Evolutionary conservation across 2,797 vertebrate genomes (phyloP), one percentile per base, ranked within the genome.

Genomic region (Enteromius unitaeniatus): DNA sequence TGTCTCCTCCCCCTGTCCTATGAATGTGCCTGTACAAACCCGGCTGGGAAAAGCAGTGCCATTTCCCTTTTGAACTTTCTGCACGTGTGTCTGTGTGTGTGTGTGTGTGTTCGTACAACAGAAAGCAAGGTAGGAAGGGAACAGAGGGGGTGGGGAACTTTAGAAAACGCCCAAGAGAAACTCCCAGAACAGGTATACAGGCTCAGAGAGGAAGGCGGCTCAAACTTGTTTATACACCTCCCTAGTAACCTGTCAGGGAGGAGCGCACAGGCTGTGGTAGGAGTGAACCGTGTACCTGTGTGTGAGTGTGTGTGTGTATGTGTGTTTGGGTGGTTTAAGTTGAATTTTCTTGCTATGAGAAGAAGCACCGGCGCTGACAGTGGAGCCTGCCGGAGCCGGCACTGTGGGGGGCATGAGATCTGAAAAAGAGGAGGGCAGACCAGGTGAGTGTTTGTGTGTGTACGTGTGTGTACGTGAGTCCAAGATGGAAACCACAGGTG

Each of bases 181-280:
- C 89, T 92, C 89, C 40, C 89, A 85, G 49, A 92, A 87, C 89
- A 91, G 91, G 89, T 92, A 88, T 34, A 87, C 3, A 42, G n/a
- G 65, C 37, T 76, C 13, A 23, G 64, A 55, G 79, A 68, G 58
- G 60, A 51, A 84, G 70, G 86, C 81, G 83, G 90, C 49, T 82
- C 84, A 62, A 42, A 79, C 79, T 53, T 77, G 86, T 77, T 82
- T 83, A 31, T 28, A 70, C 78, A 72, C 86, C 89, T 94, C 92
- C 91, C 91, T 91, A 37, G 89, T 92, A 90, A 94, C 93, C 93
- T 91, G 91, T 81, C 79, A 91, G 93, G 93, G 94, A 83, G 94
- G 94, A 92, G 92, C 87, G 55, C 80, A 37, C 37, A 45, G 74
- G 19, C 82, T 58, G 65, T 3, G 19, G 58, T 53, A 31, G 81